A percentile compares a stretch with the other conserved stretches of the same genome.
phyloP scores from a whole-genome alignment of 2,797 vertebrate genomes.

The Sebastes taczanowskii region DNA sequence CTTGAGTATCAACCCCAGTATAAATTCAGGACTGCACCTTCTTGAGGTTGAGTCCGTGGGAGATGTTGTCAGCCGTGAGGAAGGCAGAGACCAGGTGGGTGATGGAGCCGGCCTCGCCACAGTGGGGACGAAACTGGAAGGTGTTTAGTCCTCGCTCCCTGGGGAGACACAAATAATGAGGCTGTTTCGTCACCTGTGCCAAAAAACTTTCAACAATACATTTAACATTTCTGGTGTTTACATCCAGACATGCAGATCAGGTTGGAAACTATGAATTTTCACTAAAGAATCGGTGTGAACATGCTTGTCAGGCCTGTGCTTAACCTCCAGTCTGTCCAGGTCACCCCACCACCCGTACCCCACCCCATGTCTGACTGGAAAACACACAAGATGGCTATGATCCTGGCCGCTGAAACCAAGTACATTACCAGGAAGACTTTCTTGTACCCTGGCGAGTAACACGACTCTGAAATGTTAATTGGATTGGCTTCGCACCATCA shows the following conservation, averaged over 20 bases:
- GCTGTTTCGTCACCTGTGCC: neutral
- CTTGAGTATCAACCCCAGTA: neutral
- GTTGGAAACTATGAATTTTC: neutral
- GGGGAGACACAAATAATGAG: neutral
- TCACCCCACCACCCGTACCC: neutral
- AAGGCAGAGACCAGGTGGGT: conserved; percentile 96
- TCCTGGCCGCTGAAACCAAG: too few relatives aligned
- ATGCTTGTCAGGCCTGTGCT: neutral
- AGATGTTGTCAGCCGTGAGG: conserved; percentile 96
- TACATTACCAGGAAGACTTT: too few relatives aligned
- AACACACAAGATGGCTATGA: neutral
- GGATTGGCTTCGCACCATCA: neutral
- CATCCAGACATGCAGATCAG: neutral
- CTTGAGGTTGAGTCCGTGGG: conserved; percentile 95
- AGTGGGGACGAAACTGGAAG: conserved; percentile 96
- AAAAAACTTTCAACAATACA: neutral
- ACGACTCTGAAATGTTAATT: neutral
- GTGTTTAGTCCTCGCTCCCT: conserved; percentile 95
- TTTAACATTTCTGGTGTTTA: neutral
- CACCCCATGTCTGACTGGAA: neutral
- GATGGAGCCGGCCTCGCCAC: conserved; percentile 97
- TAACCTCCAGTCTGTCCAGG: neutral
- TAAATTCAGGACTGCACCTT: conserved; percentile 82
- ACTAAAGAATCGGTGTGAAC: neutral
- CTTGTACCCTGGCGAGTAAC: neutral